Percentiles rank a stretch among this genome's conserved stretches.
Evolutionary conservation across 2,888 invertebrate species (phyloP).

Genomic region (Tenthredo amoena): DNA sequence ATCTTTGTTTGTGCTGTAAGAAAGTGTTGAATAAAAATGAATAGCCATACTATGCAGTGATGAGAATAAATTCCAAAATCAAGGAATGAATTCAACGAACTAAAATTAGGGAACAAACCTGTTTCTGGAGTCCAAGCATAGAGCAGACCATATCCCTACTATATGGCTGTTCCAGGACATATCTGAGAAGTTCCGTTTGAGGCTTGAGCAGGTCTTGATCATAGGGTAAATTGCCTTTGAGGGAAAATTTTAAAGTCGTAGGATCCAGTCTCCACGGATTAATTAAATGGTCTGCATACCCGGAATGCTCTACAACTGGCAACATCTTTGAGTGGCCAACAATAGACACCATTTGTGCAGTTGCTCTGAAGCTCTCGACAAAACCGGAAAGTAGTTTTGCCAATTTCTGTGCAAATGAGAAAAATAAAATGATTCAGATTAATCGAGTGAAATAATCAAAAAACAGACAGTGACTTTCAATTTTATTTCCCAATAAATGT

Average conservation of each 20-base stretch:
- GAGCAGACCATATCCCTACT: constrained; percentile 97
- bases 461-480: not conserved
- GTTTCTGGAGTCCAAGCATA: constrained; percentile 96
- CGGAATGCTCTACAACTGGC: constrained; percentile 96
- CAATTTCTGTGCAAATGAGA: constrained; percentile 83
- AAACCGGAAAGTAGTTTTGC: constrained; percentile 92
- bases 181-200: constrained; percentile 91
- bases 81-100: not conserved
- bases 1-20: constrained; percentile 88
- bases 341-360: constrained; percentile 97
- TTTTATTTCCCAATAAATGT: not conserved
- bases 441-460: not conserved
- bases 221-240: constrained; percentile 91
- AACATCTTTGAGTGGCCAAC: constrained; percentile 94
- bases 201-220: constrained; percentile 92
- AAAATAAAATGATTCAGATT: constrained; percentile 22
- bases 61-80: not conserved
- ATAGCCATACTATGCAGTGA: not conserved
- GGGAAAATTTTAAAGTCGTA: constrained; percentile 85
- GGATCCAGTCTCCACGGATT: constrained; percentile 97
- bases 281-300: constrained; percentile 92
- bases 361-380: constrained; percentile 94
- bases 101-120: constrained; percentile 78
- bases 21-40: constrained; percentile 7
- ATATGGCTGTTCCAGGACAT: constrained; percentile 96